Evolutionary conservation across 2,797 vertebrate species (phyloP).

Genomic region (Sebastes steindachneri): DNA sequence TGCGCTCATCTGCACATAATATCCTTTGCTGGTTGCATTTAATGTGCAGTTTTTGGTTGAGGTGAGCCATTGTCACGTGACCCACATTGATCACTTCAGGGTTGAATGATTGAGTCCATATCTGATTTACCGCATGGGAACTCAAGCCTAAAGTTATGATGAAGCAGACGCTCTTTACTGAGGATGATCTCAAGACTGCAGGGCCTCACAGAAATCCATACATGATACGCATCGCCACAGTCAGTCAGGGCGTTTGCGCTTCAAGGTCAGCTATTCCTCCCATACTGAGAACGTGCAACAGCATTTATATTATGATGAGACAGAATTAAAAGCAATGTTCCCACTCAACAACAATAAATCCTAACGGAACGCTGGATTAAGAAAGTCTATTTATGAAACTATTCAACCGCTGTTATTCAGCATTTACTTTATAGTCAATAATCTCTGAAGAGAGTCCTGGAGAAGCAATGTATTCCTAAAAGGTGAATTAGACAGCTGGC

Average conservation of each 20-base stretch:
- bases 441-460: conserved; percentile 4
- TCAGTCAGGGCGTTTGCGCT: neutral
- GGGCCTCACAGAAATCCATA: conserved; percentile 46
- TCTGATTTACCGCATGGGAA: conserved; percentile 51
- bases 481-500: conserved; percentile 37
- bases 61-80: neutral
- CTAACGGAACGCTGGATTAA: neutral
- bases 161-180: conserved; percentile 15
- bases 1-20: neutral
- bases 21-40: neutral
- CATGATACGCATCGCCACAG: conserved; percentile 28
- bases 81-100: conserved; percentile 32
- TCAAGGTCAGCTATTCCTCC: conserved; percentile 38
- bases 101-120: conserved; percentile 17
- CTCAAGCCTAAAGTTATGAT: conserved; percentile 49
- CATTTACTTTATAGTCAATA: neutral
- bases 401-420: neutral
- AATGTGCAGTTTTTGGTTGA: neutral
- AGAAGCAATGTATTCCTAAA: conserved; percentile 2
- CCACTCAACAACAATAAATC: conserved; percentile 2
- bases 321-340: conserved; percentile 13
- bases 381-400: conserved; percentile 14
- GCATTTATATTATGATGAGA: neutral
- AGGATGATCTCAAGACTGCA: conserved; percentile 41
- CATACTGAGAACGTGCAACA: neutral